Conservation (phyloP, 2,113 vertebrate species). For the Plecotus auritus region DNA sequence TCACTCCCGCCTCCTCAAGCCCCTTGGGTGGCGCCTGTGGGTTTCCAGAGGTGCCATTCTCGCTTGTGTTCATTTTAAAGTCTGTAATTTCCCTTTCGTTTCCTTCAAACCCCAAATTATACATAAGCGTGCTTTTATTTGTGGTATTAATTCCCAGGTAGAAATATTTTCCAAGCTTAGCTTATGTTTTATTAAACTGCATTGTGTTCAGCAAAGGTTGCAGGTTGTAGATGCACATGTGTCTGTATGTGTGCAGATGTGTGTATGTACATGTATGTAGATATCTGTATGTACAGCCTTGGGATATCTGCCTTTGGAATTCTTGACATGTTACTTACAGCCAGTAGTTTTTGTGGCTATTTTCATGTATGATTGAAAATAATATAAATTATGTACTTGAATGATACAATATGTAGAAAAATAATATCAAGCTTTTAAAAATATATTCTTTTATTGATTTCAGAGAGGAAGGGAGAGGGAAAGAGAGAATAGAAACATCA, state of each 20-base stretch:
- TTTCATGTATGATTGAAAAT: neutral
- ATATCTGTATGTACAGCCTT: no score
- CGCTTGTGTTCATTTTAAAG: neutral
- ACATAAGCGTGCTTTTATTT: neutral
- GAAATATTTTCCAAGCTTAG: neutral
- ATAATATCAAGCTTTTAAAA: neutral
- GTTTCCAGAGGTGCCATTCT: neutral
- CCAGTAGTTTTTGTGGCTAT: neutral
- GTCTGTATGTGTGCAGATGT: neutral
- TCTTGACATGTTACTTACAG: neutral
- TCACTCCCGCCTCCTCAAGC: neutral
- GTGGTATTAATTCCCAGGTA: neutral
- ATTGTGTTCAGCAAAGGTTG: neutral
- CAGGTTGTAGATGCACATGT: neutral
- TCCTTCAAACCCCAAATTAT: neutral
- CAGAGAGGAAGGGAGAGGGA: no score
- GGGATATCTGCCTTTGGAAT: neutral
- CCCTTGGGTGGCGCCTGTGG: rapidly evolving
- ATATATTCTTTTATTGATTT: no score
- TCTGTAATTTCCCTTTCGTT: neutral
- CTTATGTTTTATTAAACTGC: neutral
- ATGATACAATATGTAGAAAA: neutral
- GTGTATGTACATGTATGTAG: neutral
- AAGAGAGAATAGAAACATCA: no score
- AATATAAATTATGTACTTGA: neutral